Evolutionary conservation across 1,140 invertebrate species (phyloP).

Genomic region (Brachionus plicatilis): DNA sequence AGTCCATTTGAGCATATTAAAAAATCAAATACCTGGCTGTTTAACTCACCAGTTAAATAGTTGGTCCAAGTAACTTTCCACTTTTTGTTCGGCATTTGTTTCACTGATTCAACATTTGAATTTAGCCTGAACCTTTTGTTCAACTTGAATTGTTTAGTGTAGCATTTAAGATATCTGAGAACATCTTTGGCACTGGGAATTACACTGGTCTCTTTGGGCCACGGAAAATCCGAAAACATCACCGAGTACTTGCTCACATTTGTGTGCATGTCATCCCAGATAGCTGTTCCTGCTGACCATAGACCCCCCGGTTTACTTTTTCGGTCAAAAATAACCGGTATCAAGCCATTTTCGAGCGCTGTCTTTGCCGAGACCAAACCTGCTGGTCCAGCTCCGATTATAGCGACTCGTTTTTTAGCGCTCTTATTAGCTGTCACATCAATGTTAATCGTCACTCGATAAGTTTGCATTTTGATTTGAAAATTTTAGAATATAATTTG

Average conservation of each 20-base stretch:
- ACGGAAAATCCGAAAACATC: constrained; percentile 75
- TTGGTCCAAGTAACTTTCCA: neutral
- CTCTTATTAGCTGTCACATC: neutral
- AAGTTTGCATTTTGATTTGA: constrained; percentile 11
- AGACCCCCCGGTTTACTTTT: neutral
- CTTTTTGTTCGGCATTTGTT: neutral
- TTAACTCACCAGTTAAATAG: neutral
- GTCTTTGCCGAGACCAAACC: neutral
- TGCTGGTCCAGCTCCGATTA: constrained; percentile 5
- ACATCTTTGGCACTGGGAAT: constrained; percentile 75
- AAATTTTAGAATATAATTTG: neutral
- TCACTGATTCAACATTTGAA: neutral
- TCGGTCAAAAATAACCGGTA: constrained; percentile 16
- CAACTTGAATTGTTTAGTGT: constrained; percentile 56
- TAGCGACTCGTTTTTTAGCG: constrained; percentile 20
- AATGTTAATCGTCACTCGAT: constrained; percentile 18
- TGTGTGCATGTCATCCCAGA: constrained; percentile 59
- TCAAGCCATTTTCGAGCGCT: neutral
- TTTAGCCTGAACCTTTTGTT: neutral
- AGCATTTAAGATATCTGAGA: constrained; percentile 70
- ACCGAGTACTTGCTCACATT: constrained; percentile 84
- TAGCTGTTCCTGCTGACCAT: neutral
- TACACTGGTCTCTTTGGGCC: constrained; percentile 63
- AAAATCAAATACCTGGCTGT: constrained; percentile 16
- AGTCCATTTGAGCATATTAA: neutral